Evolutionary conservation across 2,888 invertebrate genomes (phyloP).

Genomic region (Lymantria monacha): DNA sequence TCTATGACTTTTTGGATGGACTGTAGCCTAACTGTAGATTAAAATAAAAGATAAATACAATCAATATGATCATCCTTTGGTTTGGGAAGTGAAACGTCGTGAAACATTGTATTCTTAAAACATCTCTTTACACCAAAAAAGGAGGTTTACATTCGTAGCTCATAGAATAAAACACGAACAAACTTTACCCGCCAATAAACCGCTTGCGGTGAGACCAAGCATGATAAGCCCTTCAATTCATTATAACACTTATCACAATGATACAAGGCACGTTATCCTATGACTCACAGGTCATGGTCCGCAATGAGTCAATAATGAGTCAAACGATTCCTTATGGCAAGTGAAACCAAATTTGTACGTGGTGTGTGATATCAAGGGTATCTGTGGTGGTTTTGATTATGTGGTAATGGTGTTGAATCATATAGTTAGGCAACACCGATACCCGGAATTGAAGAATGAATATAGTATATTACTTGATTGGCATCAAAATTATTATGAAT

Average conservation of each 20-base stretch:
- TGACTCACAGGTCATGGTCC: constrained; percentile 32
- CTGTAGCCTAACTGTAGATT: too few relatives aligned
- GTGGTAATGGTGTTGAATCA: constrained; percentile 42
- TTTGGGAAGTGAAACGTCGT: too few relatives aligned
- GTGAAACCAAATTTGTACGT: constrained; percentile 30
- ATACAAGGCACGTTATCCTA: constrained; percentile 28
- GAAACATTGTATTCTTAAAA: too few relatives aligned
- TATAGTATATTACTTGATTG: neutral
- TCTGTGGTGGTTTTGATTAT: constrained; percentile 14
- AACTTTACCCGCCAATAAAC: too few relatives aligned
- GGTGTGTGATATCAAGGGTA: constrained; percentile 18
- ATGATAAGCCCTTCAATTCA: constrained; percentile 12
- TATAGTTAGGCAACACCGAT: constrained; percentile 5
- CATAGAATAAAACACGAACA: too few relatives aligned
- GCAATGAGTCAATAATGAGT: constrained; percentile 51
- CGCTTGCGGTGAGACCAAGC: neutral
- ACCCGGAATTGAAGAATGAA: constrained; percentile 12
- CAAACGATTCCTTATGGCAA: constrained; percentile 37
- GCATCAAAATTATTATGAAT: neutral
- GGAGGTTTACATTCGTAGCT: too few relatives aligned
- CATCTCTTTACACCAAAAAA: too few relatives aligned
- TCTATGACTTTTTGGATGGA: too few relatives aligned
- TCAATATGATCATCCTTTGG: too few relatives aligned
- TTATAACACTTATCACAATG: constrained; percentile 23
- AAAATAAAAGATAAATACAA: too few relatives aligned